These are phyloP conservation scores for Myiothlypis coronata DNA, from an alignment of 2,797 vertebrate genomes.

Conservation along the genomic window DNA sequence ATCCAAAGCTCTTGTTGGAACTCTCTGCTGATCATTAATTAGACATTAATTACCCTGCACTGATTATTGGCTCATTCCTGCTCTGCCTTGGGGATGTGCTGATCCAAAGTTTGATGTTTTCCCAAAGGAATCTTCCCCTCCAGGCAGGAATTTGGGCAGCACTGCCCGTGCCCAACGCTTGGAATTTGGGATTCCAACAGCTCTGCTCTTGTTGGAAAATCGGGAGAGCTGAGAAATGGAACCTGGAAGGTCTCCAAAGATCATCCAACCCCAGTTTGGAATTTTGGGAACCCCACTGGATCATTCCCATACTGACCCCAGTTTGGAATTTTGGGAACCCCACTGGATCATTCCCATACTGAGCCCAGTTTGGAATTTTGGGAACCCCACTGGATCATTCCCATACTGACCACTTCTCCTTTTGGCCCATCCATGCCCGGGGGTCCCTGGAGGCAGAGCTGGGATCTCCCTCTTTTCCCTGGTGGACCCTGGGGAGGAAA, in stretches of 20 bases:
- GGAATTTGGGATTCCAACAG: accelerated
- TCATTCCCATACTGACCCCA: too few relatives aligned
- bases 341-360: too few relatives aligned
- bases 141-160: neutral
- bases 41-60: neutral
- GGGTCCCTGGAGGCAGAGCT: conserved; percentile 74
- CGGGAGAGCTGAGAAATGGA: neutral
- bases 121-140: neutral
- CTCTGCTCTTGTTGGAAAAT: neutral
- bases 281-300: too few relatives aligned
- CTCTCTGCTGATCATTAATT: neutral
- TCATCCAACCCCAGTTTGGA: neutral
- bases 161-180: accelerated
- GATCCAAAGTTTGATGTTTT: neutral
- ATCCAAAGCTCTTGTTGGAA: neutral
- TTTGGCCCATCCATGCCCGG: conserved; percentile 76
- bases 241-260: neutral
- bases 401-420: conserved; percentile 77
- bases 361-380: accelerated
- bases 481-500: conserved; percentile 74
- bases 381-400: neutral
- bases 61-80: neutral
- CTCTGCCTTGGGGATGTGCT: neutral
- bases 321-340: too few relatives aligned
- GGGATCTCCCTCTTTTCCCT: conserved; percentile 79